phyloP scores from a whole-genome alignment of 1,140 invertebrate genomes.

The Sitobion miscanthi region DNA sequence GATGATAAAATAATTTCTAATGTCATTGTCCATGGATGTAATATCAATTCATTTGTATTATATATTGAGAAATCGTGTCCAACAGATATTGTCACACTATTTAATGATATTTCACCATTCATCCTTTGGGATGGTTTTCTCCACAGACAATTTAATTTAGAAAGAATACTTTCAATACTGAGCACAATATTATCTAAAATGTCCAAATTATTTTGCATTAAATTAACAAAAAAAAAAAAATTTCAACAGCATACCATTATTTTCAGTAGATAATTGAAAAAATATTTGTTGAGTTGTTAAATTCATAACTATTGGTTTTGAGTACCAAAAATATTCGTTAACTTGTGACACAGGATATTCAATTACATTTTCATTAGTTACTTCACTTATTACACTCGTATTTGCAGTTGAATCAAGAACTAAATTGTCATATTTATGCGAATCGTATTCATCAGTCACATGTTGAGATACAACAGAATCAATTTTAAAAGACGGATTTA shows the following conservation, averaged over 20 bases:
- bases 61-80: constrained; percentile 16
- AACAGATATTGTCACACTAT: constrained; percentile 47
- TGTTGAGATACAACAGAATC: constrained; percentile 32
- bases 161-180: constrained; percentile 48
- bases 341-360: not conserved
- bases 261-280: constrained; percentile 17
- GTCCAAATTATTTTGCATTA: not conserved
- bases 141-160: constrained; percentile 46
- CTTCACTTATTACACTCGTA: not conserved
- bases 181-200: constrained; percentile 45
- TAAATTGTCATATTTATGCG: not conserved
- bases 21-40: constrained; percentile 44
- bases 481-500: not conserved
- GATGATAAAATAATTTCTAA: constrained; percentile 32
- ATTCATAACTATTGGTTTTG: constrained; percentile 37
- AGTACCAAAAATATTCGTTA: constrained; percentile 31
- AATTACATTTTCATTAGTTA: not conserved
- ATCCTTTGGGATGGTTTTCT: constrained; percentile 45
- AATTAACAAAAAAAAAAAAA: not conserved
- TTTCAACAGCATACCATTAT: constrained; percentile 21
- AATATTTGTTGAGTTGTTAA: constrained; percentile 49
- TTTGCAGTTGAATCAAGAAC: not conserved
- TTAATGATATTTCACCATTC: constrained; percentile 46
- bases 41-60: constrained; percentile 27
- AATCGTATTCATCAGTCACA: not conserved